Base-by-base conservation (phyloP, 2,113 vertebrate species). In the Ahaetulla prasina region DNA sequence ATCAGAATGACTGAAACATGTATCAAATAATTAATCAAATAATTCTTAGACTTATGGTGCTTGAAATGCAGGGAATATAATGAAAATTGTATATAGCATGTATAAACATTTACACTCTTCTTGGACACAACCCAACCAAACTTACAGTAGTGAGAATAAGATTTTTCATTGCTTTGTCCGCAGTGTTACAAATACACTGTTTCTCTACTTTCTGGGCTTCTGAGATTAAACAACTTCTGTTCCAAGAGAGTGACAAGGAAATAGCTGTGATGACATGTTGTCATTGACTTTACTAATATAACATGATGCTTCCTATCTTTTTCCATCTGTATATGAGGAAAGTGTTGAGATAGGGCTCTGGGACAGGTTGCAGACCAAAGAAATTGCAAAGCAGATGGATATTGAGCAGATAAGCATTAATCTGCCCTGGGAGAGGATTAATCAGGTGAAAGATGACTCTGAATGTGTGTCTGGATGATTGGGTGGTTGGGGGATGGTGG, bases 351-450 rank as follows among this genome's bases (percentile, higher is more conserved):
- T 92, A 95, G 95, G 90, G 93, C 90, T 93, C 88, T 91, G 90
- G 96, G 97, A 97, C 97, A 96, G 96, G 94, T 97, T 97, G 97
- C 97, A 97, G 96, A 97, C 97, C 95, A 35, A 95, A 95, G 96
- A 97, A 97, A 96, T 97, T 95, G 95, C 93, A 93, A 96, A 95
- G 96, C 97, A 97, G 97, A 97, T 97, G 97, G 96, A 97, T 96
- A 97, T 95, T 95, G 96, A 97, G 97, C 96, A 97, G 97, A 97
- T 97, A 95, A 97, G 96, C 95, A 18, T 95, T 97, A 97, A 97
- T 97, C 97, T 97, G 97, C 95, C 96, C 96, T 96, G 96, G 95
- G 97, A 97, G 96, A 95, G 96, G 95, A 97, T 97, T 97, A 97
- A 96, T 97, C 95, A 94, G 96, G 96, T 96, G 96, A 97, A 96